Base-by-base conservation (phyloP, 2,888 invertebrate genomes). In the Tipula vernalis region DNA sequence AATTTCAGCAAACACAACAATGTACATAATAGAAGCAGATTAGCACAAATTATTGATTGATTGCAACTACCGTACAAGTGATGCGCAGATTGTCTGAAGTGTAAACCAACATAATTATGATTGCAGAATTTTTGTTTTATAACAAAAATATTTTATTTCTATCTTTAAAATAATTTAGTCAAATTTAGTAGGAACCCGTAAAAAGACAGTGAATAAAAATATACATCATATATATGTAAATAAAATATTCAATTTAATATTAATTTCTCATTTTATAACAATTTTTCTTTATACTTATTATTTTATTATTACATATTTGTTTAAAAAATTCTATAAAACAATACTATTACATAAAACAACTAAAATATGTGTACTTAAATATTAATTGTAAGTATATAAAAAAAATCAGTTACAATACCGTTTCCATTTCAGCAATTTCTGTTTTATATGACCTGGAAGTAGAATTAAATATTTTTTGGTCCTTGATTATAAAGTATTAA, bases 381-480 rank as follows among this genome's bases (percentile, higher is more conserved):
- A n/a, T 39, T 28, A 36, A 39, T 36, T 84, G 8, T 36, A 28
- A 83, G 5, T 36, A 36, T 83, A 36, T 83, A 83, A 36, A 36
- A 71, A 83, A 83, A 83, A 18, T n/a, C 57, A 57, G 71, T 96
- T 96, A 96, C 95, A 97, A 96, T 93, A 97, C 97, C 91, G 97
- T 97, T 94, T 97, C 97, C 95, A 97, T 96, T 94, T 97, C 97
- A 90, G 97, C 96, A 89, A 95, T 95, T 92, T 95, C 95, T 88
- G 95, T 95, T 92, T 95, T 93, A 91, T 94, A 91, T 2, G 92
- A 91, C 91, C 92, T 91, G 84, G 12, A 10, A 71, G 3, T 0
- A 28, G 28, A 28, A 28, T 28, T 28, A 28, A 28, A 28, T 28
- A 28, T 1, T 28, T 28, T 0, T 28, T 28, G 28, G 28, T 2